phyloP scores from a whole-genome alignment of 2,113 vertebrate genomes.

The Chroicocephalus ridibundus region DNA sequence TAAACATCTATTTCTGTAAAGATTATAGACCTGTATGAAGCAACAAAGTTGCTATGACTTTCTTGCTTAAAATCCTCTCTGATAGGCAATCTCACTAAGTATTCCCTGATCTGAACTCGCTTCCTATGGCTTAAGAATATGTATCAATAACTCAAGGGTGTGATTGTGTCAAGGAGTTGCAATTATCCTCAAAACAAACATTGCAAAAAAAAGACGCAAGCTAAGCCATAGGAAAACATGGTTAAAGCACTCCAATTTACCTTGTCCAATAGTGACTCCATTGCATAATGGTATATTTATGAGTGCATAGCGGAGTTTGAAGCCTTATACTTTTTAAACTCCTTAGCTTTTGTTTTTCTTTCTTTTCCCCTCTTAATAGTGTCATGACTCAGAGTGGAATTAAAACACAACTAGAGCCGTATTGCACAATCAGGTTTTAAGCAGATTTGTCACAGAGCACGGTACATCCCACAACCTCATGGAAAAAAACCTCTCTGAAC shows the following conservation, averaged over 20 bases:
- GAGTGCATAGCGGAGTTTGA: background rate
- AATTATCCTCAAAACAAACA: slow-evolving; percentile 31
- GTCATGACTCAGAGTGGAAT: background rate
- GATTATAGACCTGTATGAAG: background rate
- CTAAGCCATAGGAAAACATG: background rate
- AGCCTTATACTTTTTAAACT: background rate
- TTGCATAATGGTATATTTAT: background rate
- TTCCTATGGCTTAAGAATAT: background rate
- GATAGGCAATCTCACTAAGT: background rate
- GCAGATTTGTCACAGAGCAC: background rate
- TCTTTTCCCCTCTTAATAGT: accelerated
- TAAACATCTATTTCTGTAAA: background rate
- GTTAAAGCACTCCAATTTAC: background rate
- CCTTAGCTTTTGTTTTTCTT: background rate
- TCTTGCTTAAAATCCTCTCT: slow-evolving; percentile 18
- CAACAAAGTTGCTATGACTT: background rate
- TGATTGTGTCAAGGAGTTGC: background rate
- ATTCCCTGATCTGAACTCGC: background rate
- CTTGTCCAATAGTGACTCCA: background rate
- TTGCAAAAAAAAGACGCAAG: background rate
- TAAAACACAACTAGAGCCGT: background rate
- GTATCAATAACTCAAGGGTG: background rate
- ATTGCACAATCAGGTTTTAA: background rate
- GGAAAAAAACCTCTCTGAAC: background rate
- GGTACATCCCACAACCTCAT: background rate